Evolutionary conservation across 2,888 invertebrate species (phyloP), one percentile per base, ranked within the genome.

Genomic region (Crocallis elinguaria): DNA sequence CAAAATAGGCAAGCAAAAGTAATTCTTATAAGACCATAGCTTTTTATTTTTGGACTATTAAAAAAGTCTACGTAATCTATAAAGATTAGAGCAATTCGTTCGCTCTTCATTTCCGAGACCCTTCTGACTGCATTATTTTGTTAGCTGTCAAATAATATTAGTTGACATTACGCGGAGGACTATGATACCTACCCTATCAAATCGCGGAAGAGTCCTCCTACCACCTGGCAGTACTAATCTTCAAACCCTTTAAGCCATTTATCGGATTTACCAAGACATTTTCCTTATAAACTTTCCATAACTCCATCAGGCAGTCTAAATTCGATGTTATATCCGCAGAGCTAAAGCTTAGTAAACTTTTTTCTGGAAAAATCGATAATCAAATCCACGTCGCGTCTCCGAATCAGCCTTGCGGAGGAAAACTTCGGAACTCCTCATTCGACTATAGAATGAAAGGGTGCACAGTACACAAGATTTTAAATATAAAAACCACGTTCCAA

Each of bases 361-460:
- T 60, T 56, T 19, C 63, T n/a, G n/a, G n/a, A 62, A 72, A 75
- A 70, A 67, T 60, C 65, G 58, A 63, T 64, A 58, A 63, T 62
- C 52, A 62, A 69, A 63, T 57, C 64, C 56, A 27, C 52, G 57
- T 49, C 36, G 43, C 33, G 38, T 57, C 64, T 67, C 61, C 32
- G 49, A 63, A 66, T 63, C 64, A 67, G 55, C 46, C 41, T 35
- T 33, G 38, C 38, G 55, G 49, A 46, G 56, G 38, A 42, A 38
- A 69, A 71, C 60, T 75, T 69, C 30, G 48, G 41, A 65, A 59
- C 69, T 62, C 58, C 56, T 65, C 52, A 44, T 62, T 65, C 64
- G 61, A 64, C 53, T 38, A 19, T 43, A 23, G 23, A 46, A 19
- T 19, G 16, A 46, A 36, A 36, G 17, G 36, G 25, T 30, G 11